A percentile compares a stretch with the other conserved stretches of the same genome.
Evolutionary conservation across 2,113 vertebrate genomes (phyloP).

Genomic region (Bufo bufo): DNA sequence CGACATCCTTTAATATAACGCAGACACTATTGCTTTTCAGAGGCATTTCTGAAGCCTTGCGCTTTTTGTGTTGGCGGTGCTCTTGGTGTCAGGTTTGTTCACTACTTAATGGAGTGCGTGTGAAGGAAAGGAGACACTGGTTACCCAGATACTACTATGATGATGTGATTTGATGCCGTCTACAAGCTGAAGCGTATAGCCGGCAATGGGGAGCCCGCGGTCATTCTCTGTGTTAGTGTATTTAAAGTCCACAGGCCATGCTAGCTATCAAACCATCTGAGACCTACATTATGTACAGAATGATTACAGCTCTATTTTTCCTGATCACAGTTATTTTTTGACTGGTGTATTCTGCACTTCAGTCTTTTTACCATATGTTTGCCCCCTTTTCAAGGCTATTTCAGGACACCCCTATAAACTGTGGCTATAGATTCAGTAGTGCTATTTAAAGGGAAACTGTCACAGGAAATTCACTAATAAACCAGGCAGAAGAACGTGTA

Average conservation of each 20-base stretch:
- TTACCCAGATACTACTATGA: not conserved
- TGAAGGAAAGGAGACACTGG: constrained; percentile 2
- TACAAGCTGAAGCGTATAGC: not conserved
- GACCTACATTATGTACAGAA: not conserved
- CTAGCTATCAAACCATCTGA: not conserved
- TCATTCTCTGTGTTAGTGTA: not conserved
- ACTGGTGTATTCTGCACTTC: too few species aligned
- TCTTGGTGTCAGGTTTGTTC: constrained; percentile 23
- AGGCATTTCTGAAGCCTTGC: constrained; percentile 41
- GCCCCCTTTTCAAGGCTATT: not conserved
- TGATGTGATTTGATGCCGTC: not conserved
- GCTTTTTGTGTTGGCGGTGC: constrained; percentile 29
- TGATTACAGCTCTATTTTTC: not conserved
- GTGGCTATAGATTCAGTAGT: not conserved
- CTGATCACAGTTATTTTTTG: not conserved
- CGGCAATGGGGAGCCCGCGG: not conserved
- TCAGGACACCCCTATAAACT: not conserved
- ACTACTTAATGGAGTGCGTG: not conserved
- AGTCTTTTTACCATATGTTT: not conserved
- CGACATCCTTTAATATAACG: not conserved
- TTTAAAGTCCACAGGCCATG: not conserved
- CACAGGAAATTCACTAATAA: too few species aligned
- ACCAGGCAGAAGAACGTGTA: too few species aligned
- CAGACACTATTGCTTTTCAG: constrained; percentile 7
- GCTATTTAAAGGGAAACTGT: too few species aligned